Base-by-base conservation (phyloP, 2,888 invertebrate species). In the Spialia ferax region DNA sequence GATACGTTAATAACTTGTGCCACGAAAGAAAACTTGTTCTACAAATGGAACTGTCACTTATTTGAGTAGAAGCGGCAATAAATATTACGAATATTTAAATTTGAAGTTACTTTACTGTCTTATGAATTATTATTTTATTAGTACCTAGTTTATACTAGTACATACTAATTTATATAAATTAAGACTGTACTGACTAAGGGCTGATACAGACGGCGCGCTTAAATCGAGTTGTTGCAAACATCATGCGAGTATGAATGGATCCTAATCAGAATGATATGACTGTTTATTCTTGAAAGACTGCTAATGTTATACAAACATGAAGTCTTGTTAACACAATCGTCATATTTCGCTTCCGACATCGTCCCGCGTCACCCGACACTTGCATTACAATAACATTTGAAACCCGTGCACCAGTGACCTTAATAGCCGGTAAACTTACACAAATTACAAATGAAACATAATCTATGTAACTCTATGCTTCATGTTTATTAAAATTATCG, bases 311-410 rank as follows among this genome's bases (percentile, higher is more conserved):
- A 45, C 18, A 15, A 45, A 45, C 18, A 45, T 45, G 45, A 18
- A 45, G 45, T 18, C 45, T 45, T 15, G 45, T 45, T 10, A 45
- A 45, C 18, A 45, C 45, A 18, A 45, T 45, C 45, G 45, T 45
- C 45, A 45, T 45, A 45, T 48, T 48, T 48, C 48, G 48, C 48
- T 48, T 48, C 48, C 48, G 48, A 48, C 48, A 18, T 48, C 20
- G 48, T 48, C 48, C 20, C 48, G 20, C 10, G 45, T 48, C 48
- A 48, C 48, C 20, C 10, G 45, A 45, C 10, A 45, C 45, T 20
- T 3, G 18, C 18, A 20, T 2, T 45, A 18, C 18, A 18, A 8
- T 18, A 18, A 18, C 18, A 18, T 45, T 45, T 45, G 45, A 45
- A 45, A 45, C 45, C 18, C 18, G 18, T 45, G 45, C 18, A 8